phyloP scores from a whole-genome alignment of 2,113 vertebrate species.

The Petromus typicus region DNA sequence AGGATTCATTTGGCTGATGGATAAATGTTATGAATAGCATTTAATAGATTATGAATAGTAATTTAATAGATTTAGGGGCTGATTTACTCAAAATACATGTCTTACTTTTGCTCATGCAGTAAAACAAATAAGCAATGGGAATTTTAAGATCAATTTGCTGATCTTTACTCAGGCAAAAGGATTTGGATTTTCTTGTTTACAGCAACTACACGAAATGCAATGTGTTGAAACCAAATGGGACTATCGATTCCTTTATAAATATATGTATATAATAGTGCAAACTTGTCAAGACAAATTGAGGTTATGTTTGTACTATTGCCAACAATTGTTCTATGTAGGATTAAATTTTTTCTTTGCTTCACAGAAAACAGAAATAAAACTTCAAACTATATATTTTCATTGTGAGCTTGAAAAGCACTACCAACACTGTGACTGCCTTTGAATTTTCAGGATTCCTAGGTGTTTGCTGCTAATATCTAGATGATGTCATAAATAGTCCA shows the following conservation, averaged over 20 bases:
- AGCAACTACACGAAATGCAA: constrained; percentile 22
- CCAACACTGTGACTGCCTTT: neutral
- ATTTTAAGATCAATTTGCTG: neutral
- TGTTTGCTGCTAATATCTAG: neutral
- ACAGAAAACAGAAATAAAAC: neutral
- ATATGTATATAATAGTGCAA: neutral
- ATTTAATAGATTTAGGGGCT: neutral
- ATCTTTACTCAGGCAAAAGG: constrained; percentile 19
- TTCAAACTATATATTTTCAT: neutral
- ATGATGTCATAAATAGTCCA: neutral
- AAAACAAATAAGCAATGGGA: neutral
- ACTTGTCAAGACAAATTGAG: constrained; percentile 21
- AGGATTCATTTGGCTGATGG: neutral
- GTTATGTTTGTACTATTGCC: neutral
- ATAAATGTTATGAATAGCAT: neutral
- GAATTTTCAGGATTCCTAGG: constrained; percentile 39
- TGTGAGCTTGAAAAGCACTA: constrained; percentile 24
- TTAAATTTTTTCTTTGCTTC: constrained; percentile 23
- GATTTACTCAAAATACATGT: constrained; percentile 7
- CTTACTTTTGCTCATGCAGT: neutral
- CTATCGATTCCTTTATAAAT: neutral
- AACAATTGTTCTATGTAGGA: neutral
- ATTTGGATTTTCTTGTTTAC: constrained; percentile 14
- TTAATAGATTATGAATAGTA: too few species aligned
- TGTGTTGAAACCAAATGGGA: neutral